Conservation (phyloP, 2,797 vertebrate species). For the Poeciliopsis turneri region DNA sequence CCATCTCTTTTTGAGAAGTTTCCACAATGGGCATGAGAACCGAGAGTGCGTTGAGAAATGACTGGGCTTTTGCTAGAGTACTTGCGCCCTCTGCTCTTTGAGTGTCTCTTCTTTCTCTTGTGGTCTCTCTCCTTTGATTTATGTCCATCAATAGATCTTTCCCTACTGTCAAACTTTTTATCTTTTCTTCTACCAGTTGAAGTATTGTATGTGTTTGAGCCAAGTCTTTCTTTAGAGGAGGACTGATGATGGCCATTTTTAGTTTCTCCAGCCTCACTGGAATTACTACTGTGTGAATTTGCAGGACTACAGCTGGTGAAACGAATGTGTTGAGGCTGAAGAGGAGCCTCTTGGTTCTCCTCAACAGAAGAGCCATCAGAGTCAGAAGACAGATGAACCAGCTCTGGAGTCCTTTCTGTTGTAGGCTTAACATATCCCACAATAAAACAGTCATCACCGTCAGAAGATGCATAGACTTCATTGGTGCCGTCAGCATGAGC, state of each 20-base stretch:
- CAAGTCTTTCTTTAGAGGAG: conserved; percentile 37
- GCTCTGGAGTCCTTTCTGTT: conserved; percentile 90
- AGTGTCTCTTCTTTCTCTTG: conserved; percentile 72
- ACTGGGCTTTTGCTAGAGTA: conserved; percentile 45
- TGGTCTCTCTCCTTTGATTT: conserved; percentile 78
- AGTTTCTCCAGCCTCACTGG: conserved; percentile 3
- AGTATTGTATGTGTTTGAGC: conserved; percentile 29
- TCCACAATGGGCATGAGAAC: conserved; percentile 67
- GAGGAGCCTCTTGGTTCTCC: conserved; percentile 70
- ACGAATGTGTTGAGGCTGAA: conserved; percentile 79
- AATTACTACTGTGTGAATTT: conserved; percentile 43
- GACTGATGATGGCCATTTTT: conserved; percentile 22
- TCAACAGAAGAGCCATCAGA: conserved; percentile 83
- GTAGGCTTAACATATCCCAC: conserved; percentile 89
- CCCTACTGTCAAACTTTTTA: conserved; percentile 65
- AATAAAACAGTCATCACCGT: conserved; percentile 89
- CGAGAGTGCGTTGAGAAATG: conserved; percentile 27
- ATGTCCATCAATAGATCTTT: conserved; percentile 62
- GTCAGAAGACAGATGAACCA: conserved; percentile 92
- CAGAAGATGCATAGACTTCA: conserved; percentile 59
- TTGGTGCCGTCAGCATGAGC: conserved; percentile 34
- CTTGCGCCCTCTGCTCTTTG: conserved; percentile 78
- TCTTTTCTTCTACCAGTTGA: conserved; percentile 46
- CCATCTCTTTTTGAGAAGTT: conserved; percentile 68
- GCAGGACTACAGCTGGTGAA: conserved; percentile 79